These are phyloP conservation scores for Pachyrhynchus sulphureomaculatus DNA, from an alignment of 1,140 invertebrate genomes.

Conservation along the genomic window DNA sequence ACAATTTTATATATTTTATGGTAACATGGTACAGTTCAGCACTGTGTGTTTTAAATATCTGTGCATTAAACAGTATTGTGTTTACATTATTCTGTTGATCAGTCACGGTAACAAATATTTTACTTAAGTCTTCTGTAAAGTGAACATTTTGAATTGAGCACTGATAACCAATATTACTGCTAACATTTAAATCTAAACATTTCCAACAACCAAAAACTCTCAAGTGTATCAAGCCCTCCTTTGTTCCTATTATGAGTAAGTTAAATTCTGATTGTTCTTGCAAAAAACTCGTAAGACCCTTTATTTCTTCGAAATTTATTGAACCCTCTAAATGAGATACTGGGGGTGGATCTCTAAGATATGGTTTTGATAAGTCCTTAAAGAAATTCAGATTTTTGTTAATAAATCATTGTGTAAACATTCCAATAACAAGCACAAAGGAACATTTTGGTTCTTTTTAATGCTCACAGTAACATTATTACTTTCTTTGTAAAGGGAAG, in stretches of 20 bases:
- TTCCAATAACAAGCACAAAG: no score
- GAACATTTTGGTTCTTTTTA: no score
- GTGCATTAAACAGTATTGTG: constrained; percentile 64
- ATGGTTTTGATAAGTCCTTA: constrained; percentile 58
- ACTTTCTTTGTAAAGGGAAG: no score
- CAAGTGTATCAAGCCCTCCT: constrained; percentile 70
- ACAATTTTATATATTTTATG: constrained; percentile 71
- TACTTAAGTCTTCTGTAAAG: constrained; percentile 62
- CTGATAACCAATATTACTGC: constrained; percentile 55
- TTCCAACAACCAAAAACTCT: constrained; percentile 84
- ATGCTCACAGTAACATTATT: no score
- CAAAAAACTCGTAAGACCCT: constrained; percentile 60
- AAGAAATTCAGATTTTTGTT: constrained; percentile 36
- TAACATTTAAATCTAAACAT: constrained; percentile 69
- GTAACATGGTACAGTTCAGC: constrained; percentile 71
- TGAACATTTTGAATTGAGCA: constrained; percentile 63
- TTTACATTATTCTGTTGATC: constrained; percentile 56
- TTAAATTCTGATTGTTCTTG: constrained; percentile 72
- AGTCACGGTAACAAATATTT: constrained; percentile 59
- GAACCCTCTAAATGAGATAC: constrained; percentile 52
- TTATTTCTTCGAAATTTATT: constrained; percentile 59
- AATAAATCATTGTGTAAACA: no score
- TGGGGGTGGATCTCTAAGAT: constrained; percentile 55
- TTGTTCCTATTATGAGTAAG: constrained; percentile 77
- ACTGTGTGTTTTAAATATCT: constrained; percentile 64